Percentiles rank a stretch among this genome's conserved stretches.
These are phyloP conservation scores for Rachycentron canadum DNA, from an alignment of 2,797 vertebrate genomes.

Conservation along the genomic window DNA sequence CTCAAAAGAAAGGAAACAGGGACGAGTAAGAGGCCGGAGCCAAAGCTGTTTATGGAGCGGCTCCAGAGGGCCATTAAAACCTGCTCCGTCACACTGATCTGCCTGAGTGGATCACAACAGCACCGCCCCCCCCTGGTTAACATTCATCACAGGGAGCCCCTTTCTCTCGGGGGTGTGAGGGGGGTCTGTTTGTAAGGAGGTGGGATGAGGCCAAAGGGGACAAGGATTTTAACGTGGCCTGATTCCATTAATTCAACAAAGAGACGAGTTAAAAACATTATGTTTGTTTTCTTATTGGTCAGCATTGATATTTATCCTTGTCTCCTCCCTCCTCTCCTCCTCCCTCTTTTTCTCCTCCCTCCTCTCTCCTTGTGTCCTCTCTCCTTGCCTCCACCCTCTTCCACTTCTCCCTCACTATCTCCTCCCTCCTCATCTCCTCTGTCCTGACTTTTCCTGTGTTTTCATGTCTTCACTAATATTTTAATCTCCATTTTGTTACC, in stretches of 20 bases:
- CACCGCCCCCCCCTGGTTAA: constrained; percentile 81
- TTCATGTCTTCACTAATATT: no score
- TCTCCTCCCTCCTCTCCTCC: no score
- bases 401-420: no score
- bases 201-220: constrained; percentile 57
- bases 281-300: neutral
- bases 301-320: neutral
- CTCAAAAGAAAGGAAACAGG: constrained; percentile 73
- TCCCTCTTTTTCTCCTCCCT: no score
- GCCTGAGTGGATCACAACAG: constrained; percentile 76
- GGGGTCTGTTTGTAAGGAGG: constrained; percentile 38
- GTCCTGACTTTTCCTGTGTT: no score
- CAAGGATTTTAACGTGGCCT: constrained; percentile 67
- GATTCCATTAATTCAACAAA: constrained; percentile 79
- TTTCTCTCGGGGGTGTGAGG: constrained; percentile 56
- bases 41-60: constrained; percentile 70
- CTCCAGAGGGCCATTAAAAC: constrained; percentile 82
- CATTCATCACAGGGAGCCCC: constrained; percentile 81
- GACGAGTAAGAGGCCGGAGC: constrained; percentile 62
- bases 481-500: no score
- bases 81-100: constrained; percentile 79
- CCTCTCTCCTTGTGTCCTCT: no score
- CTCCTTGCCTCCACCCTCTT: no score
- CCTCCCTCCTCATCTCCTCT: no score
- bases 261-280: constrained; percentile 59